Percentiles rank a stretch among this genome's conserved stretches.
phyloP scores from a whole-genome alignment of 2,797 vertebrate genomes.

The Rhyacichthys aspro region DNA sequence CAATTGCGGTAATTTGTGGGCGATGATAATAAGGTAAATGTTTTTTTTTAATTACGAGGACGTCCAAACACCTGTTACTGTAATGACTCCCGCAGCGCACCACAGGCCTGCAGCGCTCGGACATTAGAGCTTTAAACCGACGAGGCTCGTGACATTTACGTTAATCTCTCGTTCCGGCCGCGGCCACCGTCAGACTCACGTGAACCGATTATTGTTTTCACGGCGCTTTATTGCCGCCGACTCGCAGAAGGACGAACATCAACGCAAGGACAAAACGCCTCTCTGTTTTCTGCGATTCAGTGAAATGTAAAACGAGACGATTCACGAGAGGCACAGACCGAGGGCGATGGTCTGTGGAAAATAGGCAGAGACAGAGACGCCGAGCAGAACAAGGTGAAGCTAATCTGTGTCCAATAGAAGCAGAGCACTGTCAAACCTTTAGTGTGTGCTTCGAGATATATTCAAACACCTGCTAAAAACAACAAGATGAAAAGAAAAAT shows the following conservation, averaged over 20 bases:
- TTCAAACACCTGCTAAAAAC: no score
- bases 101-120: not conserved
- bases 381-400: constrained; percentile 18
- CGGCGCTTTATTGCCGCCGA: constrained; percentile 38
- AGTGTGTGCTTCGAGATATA: no score
- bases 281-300: constrained; percentile 70
- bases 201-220: constrained; percentile 57
- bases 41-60: constrained; percentile 5
- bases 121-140: not conserved
- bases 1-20: constrained; percentile 10
- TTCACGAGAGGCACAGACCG: constrained; percentile 28
- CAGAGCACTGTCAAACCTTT: no score
- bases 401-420: constrained; percentile 15
- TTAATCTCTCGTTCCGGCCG: constrained; percentile 41
- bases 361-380: constrained; percentile 20
- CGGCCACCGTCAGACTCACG: constrained; percentile 28
- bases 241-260: constrained; percentile 60
- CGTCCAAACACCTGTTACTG: constrained; percentile 10
- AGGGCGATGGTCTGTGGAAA: constrained; percentile 57
- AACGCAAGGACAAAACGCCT: constrained; percentile 55
- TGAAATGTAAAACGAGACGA: constrained; percentile 69
- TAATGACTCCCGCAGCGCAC: not conserved
- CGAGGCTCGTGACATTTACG: constrained; percentile 22
- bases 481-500: no score
- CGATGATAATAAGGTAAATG: constrained; percentile 17